Evolutionary conservation across 2,888 invertebrate genomes (phyloP).

Genomic region (Epinotia bilunana): DNA sequence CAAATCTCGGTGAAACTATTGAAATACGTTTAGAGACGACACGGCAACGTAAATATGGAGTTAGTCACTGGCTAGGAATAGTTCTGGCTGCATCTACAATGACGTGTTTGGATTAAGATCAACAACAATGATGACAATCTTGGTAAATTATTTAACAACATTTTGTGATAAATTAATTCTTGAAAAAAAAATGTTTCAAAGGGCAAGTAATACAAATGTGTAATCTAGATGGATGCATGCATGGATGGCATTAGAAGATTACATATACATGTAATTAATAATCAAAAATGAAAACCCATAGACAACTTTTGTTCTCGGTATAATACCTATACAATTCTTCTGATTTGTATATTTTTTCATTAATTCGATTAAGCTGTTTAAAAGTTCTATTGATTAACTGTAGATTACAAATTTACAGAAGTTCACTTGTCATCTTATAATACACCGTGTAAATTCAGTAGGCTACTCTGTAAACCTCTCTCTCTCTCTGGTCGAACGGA

Average conservation of each 20-base stretch:
- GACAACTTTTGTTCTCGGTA: too few species aligned
- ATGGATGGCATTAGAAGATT: too few species aligned
- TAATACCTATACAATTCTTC: too few species aligned
- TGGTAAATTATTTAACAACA: not conserved
- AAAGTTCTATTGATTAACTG: not conserved
- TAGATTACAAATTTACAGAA: not conserved
- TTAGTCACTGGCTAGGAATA: constrained; percentile 41
- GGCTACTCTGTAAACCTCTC: not conserved
- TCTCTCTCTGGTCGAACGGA: too few species aligned
- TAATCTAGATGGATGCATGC: too few species aligned
- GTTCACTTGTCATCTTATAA: not conserved
- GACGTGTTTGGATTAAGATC: constrained; percentile 35
- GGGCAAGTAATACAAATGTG: too few species aligned
- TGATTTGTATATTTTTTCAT: not conserved
- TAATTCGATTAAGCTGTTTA: not conserved
- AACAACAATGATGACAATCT: constrained; percentile 8
- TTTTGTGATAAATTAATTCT: not conserved
- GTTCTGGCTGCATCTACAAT: constrained; percentile 31
- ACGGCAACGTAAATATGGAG: constrained; percentile 22
- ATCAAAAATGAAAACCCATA: too few species aligned
- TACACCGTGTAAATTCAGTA: not conserved
- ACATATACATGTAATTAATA: too few species aligned
- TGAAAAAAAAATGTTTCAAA: too few species aligned
- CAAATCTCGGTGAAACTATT: constrained; percentile 30
- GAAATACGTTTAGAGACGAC: constrained; percentile 28